phyloP scores from a whole-genome alignment of 2,888 invertebrate genomes.

The Drosophila prolongata region DNA sequence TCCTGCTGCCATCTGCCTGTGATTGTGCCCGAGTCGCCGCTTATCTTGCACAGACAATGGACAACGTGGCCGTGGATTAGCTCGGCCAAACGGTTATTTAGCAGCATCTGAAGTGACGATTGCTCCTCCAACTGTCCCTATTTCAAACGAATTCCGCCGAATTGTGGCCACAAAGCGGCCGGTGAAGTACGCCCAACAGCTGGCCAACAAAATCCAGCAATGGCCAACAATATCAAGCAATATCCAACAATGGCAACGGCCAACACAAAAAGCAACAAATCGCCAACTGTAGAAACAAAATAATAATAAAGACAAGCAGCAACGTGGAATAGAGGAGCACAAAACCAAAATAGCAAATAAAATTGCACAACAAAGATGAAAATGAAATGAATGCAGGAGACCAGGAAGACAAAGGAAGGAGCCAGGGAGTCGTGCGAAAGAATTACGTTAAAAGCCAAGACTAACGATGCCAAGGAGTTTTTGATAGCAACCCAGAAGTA shows the following conservation, averaged over 20 bases:
- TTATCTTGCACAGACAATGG: conserved; percentile 21
- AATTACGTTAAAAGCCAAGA: conserved; percentile 38
- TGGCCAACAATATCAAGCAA: conserved; percentile 15
- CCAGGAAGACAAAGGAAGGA: background rate
- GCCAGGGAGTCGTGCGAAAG: conserved; percentile 9
- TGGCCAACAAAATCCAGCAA: conserved; percentile 49
- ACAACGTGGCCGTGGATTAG: conserved; percentile 42
- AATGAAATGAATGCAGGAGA: conserved; percentile 37
- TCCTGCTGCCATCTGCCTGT: background rate
- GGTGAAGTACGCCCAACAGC: conserved; percentile 61
- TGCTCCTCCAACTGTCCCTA: background rate
- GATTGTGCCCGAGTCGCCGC: background rate
- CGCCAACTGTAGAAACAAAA: conserved; percentile 53
- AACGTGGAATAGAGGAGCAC: conserved; percentile 37
- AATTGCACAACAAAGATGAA: conserved; percentile 70
- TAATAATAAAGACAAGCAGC: conserved; percentile 44
- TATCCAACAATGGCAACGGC: conserved; percentile 8
- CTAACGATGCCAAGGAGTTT: conserved; percentile 2
- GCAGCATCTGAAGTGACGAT: conserved; percentile 8
- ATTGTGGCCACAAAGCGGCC: conserved; percentile 71
- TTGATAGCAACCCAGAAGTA: background rate
- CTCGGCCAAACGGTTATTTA: conserved; percentile 59
- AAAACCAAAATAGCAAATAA: conserved; percentile 60
- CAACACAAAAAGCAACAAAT: conserved; percentile 45
- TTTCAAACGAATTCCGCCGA: conserved; percentile 26